Evolutionary conservation across 2,888 invertebrate species (phyloP), one percentile per base, ranked within the genome.

Genomic region (Trimorus sp.): DNA sequence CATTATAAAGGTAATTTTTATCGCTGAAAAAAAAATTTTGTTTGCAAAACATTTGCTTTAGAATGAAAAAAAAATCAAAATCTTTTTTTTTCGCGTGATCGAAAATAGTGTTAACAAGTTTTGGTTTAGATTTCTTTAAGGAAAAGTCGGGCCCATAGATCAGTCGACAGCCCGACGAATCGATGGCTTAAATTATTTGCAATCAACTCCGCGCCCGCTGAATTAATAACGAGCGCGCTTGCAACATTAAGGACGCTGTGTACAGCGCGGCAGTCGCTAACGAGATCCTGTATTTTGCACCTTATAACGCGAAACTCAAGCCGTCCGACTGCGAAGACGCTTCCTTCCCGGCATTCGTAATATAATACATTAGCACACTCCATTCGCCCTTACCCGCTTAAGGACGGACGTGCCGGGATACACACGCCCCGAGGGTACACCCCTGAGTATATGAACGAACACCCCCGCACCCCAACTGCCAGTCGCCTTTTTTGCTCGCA

Each of bases 341-440:
- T 84, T 77, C 71, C 85, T 83, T 68, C 58, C 56, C 79, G 78
- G 82, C 82, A 84, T 85, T 79, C 82, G 79, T 85, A 83, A 84
- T 84, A 83, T 82, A 83, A 85, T 84, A 79, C 82, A 85, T 85
- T 85, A 84, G 80, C 84, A 9, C 16, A 53, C n/a, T 75, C 75
- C 16, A 53, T 3, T 75, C 75, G 77, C 83, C 73, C 79, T 74
- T 73, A 74, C 51, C 60, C 65, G 54, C 38, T 71, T 71, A 59
- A 66, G 71, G 66, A 78, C 54, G 40, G 42, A 78, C 73, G 79
- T 79, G 79, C 16, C 36, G 53, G 70, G 49, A 66, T 78, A 71
- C 54, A 60, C 70, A 65, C 70, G 26, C 40, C 62, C 60, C 42
- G 26, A 40, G 51, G 70, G 54, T 9, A 58, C 51, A n/a, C 51